phyloP scores from a whole-genome alignment of 2,113 vertebrate genomes.

The Dermatemys mawii region DNA sequence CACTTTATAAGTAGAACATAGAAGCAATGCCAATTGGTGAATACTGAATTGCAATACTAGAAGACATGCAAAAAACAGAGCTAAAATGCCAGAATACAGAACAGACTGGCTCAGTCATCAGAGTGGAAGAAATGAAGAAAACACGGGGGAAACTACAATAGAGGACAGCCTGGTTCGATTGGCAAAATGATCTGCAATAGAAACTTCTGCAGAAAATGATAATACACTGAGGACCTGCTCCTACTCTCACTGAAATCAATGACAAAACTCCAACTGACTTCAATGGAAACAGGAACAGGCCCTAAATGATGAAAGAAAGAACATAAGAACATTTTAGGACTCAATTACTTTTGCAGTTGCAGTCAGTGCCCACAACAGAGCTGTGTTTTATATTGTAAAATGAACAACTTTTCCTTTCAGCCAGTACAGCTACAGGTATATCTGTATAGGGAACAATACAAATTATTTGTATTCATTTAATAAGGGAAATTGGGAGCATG shows the following conservation, averaged over 20 bases:
- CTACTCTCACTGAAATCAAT: constrained; percentile 25
- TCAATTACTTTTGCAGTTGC: constrained; percentile 45
- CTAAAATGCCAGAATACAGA: background rate
- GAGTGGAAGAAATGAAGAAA: background rate
- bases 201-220: constrained; percentile 12
- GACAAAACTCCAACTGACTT: constrained; percentile 44
- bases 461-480: background rate
- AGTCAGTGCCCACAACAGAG: constrained; percentile 30
- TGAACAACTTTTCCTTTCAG: background rate
- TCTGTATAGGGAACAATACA: background rate
- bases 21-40: background rate
- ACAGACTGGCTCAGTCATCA: background rate
- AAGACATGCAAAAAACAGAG: background rate
- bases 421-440: background rate
- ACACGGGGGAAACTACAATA: background rate
- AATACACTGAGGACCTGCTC: background rate
- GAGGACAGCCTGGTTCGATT: background rate
- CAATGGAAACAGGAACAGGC: constrained; percentile 9
- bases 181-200: background rate
- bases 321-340: constrained; percentile 35
- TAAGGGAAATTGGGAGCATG: background rate
- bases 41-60: background rate
- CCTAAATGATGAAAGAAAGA: constrained; percentile 35
- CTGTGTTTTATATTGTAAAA: constrained; percentile 3
- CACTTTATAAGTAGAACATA: accelerated